These are phyloP conservation scores for Acrobasis suavella DNA, from an alignment of 2,888 invertebrate species.

Conservation along the genomic window DNA sequence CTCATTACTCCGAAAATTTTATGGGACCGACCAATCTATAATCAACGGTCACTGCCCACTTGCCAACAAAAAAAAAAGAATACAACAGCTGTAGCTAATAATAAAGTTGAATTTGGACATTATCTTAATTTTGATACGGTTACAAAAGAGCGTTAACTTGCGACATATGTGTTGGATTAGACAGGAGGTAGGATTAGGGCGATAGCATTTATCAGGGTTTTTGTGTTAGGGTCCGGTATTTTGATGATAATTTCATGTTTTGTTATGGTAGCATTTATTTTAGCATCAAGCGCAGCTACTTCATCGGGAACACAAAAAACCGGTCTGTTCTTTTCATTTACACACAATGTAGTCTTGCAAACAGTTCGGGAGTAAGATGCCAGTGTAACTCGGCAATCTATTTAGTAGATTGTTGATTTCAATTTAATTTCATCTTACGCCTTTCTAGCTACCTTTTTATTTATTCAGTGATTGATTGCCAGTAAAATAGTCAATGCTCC, in stretches of 20 bases:
- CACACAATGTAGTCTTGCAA: constrained; percentile 4
- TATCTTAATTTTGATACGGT: constrained; percentile 80
- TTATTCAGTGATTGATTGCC: not conserved
- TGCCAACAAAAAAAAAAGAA: constrained; percentile 56
- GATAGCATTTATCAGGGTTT: constrained; percentile 45
- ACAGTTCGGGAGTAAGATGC: not conserved
- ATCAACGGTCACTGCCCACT: constrained; percentile 67
- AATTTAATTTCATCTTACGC: no score
- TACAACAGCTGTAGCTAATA: constrained; percentile 73
- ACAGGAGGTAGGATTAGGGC: constrained; percentile 48
- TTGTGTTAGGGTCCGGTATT: constrained; percentile 30
- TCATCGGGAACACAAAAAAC: not conserved
- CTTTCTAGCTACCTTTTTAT: no score
- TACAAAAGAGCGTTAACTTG: constrained; percentile 76
- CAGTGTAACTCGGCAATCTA: no score
- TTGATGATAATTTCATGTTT: constrained; percentile 32
- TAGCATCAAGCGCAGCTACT: not conserved
- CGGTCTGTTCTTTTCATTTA: not conserved
- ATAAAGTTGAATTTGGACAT: constrained; percentile 74
- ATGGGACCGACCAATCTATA: constrained; percentile 68
- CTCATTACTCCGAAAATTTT: constrained; percentile 70
- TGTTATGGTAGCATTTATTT: constrained; percentile 26
- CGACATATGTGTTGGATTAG: constrained; percentile 65
- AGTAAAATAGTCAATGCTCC: not conserved
- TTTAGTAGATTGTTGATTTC: no score